Conservation (phyloP, 2,113 vertebrate species). For the Myotis davidii region DNA sequence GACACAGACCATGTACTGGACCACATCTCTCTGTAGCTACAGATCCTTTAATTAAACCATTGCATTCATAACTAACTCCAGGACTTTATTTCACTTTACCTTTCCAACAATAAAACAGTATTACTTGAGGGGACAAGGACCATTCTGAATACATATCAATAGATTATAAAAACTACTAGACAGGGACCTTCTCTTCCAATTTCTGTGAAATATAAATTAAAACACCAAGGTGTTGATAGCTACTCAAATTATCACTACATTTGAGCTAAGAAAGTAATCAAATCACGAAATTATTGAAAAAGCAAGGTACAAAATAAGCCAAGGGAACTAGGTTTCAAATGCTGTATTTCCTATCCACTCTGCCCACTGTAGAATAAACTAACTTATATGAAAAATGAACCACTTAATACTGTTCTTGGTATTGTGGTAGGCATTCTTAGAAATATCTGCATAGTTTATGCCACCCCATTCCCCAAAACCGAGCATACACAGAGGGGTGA, state of each 20-base stretch:
- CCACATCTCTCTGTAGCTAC: not conserved
- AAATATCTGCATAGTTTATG: not conserved
- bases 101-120: not conserved
- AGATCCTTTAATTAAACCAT: not conserved
- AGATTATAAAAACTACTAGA: not conserved
- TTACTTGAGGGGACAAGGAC: not conserved
- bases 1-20: not conserved
- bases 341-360: not conserved
- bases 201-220: constrained; percentile 21
- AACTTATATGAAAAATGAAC: not conserved
- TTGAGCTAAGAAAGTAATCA: not conserved
- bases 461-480: not conserved
- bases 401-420: not conserved
- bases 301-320: not conserved
- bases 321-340: not conserved
- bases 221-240: not conserved
- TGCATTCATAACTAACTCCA: not conserved
- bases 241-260: not conserved
- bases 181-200: not conserved
- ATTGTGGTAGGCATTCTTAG: not conserved
- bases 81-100: not conserved
- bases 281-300: not conserved
- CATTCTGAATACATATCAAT: not conserved
- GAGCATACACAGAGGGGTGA: not conserved
- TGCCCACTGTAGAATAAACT: not conserved